Base-by-base conservation (phyloP, 1,140 invertebrate genomes). In the Lethrus apterus region DNA sequence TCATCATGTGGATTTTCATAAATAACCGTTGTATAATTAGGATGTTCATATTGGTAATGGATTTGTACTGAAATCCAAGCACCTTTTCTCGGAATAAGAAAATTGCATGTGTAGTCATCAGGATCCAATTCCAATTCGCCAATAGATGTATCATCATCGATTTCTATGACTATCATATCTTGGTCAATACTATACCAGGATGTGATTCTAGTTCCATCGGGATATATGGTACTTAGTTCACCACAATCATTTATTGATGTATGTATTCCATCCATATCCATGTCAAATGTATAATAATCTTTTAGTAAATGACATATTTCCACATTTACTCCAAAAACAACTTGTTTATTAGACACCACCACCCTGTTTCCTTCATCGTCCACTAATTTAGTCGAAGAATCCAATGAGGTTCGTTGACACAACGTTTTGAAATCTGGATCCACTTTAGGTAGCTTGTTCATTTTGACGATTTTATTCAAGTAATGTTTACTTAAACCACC, bases 31-130 rank as follows among this genome's bases (percentile, higher is more conserved):
- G 40, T 24, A 8, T 42, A 42, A 15, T 30, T 11, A 1, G 21
- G 40, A 42, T 42, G 40, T 26, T 42, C 21, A 29, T 13, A 42
- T 26, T 42, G 40, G 17, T 26, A 14, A 29, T 10, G 29, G 10
- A 42, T 10, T 13, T 15, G 10, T 8, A 42, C 23, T 7, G 5
- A 5, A 1, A 42, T 42, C 40, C 40, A 42, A 13, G 21, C 40
- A 7, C 40, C 40, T 29, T 26, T 13, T 19, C 18, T 26, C 13
- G 40, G 40, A 26, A 42, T 17, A 13, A 42, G 29, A 30, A 42
- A 42, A 11, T 42, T 42, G 24, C 40, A 42, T 10, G 40, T 26
- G 14, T 42, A 42, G 29, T 42, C 40, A 8, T 42, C 40, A n/a
- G 13, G 11, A 29, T 42, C 40, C 17, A 42, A 17, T 42, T 42